Evolutionary conservation across 2,888 invertebrate genomes (phyloP), one percentile per base, ranked within the genome.

Genomic region (Halictus ligatus): DNA sequence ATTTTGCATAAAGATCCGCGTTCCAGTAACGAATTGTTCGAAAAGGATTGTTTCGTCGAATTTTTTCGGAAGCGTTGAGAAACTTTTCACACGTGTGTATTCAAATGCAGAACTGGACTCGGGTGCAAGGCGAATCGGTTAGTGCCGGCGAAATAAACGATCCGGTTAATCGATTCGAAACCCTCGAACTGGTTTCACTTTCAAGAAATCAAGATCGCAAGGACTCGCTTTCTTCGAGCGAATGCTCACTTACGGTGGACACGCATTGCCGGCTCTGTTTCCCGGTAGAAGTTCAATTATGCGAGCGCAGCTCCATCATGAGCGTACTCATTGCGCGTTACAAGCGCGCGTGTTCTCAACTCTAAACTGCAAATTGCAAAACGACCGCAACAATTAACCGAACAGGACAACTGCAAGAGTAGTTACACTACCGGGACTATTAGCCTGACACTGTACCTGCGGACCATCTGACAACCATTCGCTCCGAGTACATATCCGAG

Each of bases 381-480:
- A 87, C 86, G 75, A 76, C 84, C 81, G 80, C 89, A 79, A 89
- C 88, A 81, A 89, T 89, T 89, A 89, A 85, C 89, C 43, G 83
- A 81, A 87, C 79, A 72, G 84, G 80, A 78, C 84, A 81, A 84
- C 85, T 75, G 71, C 67, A 73, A 60, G 72, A 64, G 25, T 71
- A 78, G 83, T 87, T 81, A 64, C 67, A 80, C 80, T 75, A n/a
- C n/a, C 74, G 35, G 46, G 80, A 80, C 78, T 85, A 80, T 87
- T 87, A 89, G 78, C 72, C 35, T 54, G 83, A n/a, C 82, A 71
- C 58, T 72, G 75, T 40, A 71, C 64, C 80, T 64, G 74, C n/a
- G 29, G 69, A 15, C 80, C 69, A 79, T 35, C 81, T 78, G 79
- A 15, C 77, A 74, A 82, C 82, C 71, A 60, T 72, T 79, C 46